Base-by-base conservation (phyloP, 2,797 vertebrate species). In the Sebastes oblongus region DNA sequence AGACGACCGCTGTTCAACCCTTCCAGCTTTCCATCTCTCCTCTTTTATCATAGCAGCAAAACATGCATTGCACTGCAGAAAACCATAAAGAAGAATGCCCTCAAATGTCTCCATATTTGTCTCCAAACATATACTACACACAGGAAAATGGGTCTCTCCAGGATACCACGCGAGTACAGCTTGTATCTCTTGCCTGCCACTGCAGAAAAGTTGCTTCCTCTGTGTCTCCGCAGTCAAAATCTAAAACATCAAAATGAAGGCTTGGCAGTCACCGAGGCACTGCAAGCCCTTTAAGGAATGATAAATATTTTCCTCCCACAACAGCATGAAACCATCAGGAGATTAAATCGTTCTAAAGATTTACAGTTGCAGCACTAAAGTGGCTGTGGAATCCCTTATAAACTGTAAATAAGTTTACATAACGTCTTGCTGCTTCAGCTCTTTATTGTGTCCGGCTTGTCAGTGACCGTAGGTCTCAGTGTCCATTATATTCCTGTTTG, bases 361-460 rank as follows among this genome's bases (percentile, higher is more conserved):
- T 71, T 67, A 68, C 16, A 65, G 32, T 73, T 6, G n/a, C 1
- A 10, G n/a, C 52, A 30, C 5, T 61, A 52, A 61, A 56, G 68
- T 22, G 29, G 24, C 8, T 18, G 5, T 67, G 52, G 67, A 66
- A 72, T 78, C 56, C 39, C n/a, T 27, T 59, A 69, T 13, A 24
- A 58, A 73, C 54, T 42, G 46, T 72, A 78, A 75, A 75, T 70
- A n/a, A 69, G 75, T 70, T 60, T 39, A 46, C 62, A 73, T 77
- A 60, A 71, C 67, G 72, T 60, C 50, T 20, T 0, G 2, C 8
- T 16, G 9, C 72, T 42, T 16, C 25, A n/a, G 11, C 62, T 34
- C 64, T 65, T 76, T 66, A 66, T 61, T 78, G 36, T 52, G 27
- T 77, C 56, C 58, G 16, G 29, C 56, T 55, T 55, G 18, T 67